Percentiles rank a stretch among this genome's conserved stretches.
These are phyloP conservation scores for Drosophila atripex DNA, from an alignment of 2,888 invertebrate species.

Conservation along the genomic window DNA sequence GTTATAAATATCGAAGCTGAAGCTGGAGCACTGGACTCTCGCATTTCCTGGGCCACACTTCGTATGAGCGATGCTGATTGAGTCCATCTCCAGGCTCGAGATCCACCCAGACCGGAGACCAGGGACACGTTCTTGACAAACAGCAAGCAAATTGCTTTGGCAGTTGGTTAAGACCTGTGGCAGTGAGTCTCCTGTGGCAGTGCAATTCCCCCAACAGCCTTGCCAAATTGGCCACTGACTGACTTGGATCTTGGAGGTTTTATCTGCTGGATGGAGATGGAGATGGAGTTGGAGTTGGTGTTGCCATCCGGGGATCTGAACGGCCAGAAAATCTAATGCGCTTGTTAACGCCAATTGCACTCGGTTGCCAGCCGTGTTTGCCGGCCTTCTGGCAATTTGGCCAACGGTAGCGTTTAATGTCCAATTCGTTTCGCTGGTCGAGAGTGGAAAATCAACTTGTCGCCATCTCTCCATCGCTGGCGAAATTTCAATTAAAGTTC, in stretches of 20 bases:
- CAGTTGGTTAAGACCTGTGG: conserved; percentile 71
- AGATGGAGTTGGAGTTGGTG: neutral
- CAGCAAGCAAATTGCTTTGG: conserved; percentile 71
- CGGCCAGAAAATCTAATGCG: conserved; percentile 73
- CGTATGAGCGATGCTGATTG: conserved; percentile 62
- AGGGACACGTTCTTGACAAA: conserved; percentile 51
- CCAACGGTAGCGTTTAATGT: conserved; percentile 82
- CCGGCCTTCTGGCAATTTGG: conserved; percentile 66
- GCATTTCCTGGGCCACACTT: conserved; percentile 53
- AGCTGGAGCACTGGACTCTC: conserved; percentile 29
- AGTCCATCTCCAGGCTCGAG: conserved; percentile 1
- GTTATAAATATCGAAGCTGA: conserved; percentile 51
- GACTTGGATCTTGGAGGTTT: conserved; percentile 35
- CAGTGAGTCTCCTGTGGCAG: conserved; percentile 28
- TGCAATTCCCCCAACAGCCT: conserved; percentile 75
- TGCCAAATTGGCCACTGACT: conserved; percentile 75
- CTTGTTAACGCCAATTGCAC: conserved; percentile 78
- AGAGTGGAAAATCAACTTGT: conserved; percentile 78
- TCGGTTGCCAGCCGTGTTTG: conserved; percentile 36
- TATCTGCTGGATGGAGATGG: neutral
- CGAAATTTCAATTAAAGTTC: conserved; percentile 67
- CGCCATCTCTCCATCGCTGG: conserved; percentile 50
- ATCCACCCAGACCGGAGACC: conserved; percentile 11
- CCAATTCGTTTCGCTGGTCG: conserved; percentile 73
- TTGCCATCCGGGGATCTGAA: conserved; percentile 9